Evolutionary conservation across 2,888 invertebrate genomes (phyloP).

Genomic region (Drosophila prostipennis): DNA sequence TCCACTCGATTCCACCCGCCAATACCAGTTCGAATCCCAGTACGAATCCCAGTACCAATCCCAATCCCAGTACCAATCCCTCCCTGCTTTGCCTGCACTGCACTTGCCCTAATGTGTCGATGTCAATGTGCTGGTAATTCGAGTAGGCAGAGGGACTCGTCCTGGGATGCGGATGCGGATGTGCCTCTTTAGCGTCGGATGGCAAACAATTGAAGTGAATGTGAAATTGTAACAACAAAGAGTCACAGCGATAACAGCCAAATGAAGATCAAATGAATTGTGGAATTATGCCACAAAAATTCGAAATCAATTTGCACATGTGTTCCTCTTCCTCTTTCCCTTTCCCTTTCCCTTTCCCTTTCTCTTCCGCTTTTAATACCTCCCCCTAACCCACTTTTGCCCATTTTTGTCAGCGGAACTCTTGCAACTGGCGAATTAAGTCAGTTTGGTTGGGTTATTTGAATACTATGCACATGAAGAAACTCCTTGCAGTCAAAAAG

Average conservation of each 20-base stretch:
- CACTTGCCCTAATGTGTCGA: conserved; percentile 28
- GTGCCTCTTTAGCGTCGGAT: conserved; percentile 18
- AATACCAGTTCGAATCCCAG: neutral
- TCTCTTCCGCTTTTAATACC: neutral
- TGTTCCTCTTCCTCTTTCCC: conserved; percentile 29
- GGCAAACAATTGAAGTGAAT: conserved; percentile 33
- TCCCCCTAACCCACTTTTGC: neutral
- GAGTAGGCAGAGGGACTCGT: conserved; percentile 28
- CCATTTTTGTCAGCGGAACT: neutral
- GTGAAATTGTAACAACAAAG: conserved; percentile 55
- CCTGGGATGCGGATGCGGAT: conserved; percentile 5
- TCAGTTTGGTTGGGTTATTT: conserved; percentile 1
- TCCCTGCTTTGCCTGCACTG: conserved; percentile 3
- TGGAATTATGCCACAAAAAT: conserved; percentile 80
- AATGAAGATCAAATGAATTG: conserved; percentile 72
- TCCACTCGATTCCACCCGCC: neutral
- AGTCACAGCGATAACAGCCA: conserved; percentile 31
- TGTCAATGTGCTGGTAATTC: conserved; percentile 45
- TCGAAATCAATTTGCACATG: conserved; percentile 82
- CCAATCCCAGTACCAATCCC: neutral
- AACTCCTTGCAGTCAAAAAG: neutral
- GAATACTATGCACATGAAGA: neutral
- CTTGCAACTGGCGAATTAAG: neutral
- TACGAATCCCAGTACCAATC: neutral
- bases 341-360: neutral